Base-by-base conservation (phyloP, 2,888 invertebrate species). In the Calameuta pallipes region DNA sequence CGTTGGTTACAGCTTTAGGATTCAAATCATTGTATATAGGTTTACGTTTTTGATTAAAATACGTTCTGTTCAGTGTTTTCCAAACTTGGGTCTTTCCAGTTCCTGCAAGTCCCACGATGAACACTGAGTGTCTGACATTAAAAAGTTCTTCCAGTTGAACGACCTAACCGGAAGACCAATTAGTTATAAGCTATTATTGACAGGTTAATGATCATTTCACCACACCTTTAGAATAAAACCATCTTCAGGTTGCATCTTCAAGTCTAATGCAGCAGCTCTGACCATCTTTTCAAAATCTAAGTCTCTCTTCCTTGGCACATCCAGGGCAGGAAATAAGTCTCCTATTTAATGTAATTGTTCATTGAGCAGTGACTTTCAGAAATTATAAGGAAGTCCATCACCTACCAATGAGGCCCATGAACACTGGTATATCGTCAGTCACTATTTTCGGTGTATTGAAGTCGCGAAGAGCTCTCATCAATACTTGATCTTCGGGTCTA, bases 361-460 rank as follows among this genome's bases (percentile, higher is more conserved):
- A 31, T 75, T 75, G 13, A 34, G 4, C 13, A 75, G 6, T n/a
- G 34, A 30, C n/a, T 33, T 68, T 68, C 35, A 68, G 36, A 33
- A 74, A 74, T 23, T 36, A 74, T n/a, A 35, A 15, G 1, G 11
- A 73, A 33, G 74, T 30, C 12, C 4, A 71, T 75, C 35, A 76
- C 71, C 69, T 79, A 89, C 97, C 97, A 84, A 98, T 98, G 34
- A 98, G 93, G 23, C 98, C 98, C 97, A 98, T 97, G 90, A 98
- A 98, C 1, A 98, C 96, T 0, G 97, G 96, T 79, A 95, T 94
- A 89, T 98, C 98, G 86, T 98, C 98, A 0, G 98, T 97, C 12
- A 98, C 95, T 85, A 98, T 98, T 93, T 98, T 98, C 0, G 98
- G 98, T 79, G 97, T 96, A 90, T 98, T 98, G 91, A 98, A 98